A percentile compares a stretch with the other conserved stretches of the same genome.
Conservation (phyloP, 2,797 vertebrate genomes). For the Paedocypris micromegethes region DNA sequence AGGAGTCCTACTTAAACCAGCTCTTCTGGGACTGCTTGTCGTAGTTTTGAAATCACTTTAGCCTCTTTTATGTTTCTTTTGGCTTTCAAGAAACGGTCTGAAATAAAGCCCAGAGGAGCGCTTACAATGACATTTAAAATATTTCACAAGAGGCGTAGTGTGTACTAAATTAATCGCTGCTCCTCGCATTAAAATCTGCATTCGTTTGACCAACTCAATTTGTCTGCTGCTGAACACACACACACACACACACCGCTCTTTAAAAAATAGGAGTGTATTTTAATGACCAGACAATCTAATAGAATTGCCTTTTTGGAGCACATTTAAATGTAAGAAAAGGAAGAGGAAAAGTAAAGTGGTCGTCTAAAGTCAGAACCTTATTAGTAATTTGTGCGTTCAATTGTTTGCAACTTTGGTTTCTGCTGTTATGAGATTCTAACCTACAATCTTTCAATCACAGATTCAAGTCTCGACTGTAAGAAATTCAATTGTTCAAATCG, state of each 20-base stretch:
- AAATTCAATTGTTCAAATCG: no score
- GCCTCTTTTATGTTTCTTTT: slow-evolving; percentile 36
- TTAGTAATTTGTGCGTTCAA: no score
- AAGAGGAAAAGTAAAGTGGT: no score
- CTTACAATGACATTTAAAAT: slow-evolving; percentile 38
- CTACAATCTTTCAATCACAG: no score
- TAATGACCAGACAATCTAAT: no score
- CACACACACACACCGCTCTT: not conserved
- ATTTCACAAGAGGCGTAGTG: slow-evolving; percentile 30
- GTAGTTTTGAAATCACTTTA: slow-evolving; percentile 44
- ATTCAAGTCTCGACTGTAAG: no score
- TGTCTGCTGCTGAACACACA: not conserved
- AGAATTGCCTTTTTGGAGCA: no score
- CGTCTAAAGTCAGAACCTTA: no score
- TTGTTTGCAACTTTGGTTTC: no score
- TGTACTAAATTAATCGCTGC: slow-evolving; percentile 43
- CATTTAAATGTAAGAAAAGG: no score
- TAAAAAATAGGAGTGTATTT: not conserved
- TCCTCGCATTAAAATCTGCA: slow-evolving; percentile 37
- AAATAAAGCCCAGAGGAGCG: slow-evolving; percentile 38
- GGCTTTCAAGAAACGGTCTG: slow-evolving; percentile 27
- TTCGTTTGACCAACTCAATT: slow-evolving; percentile 19
- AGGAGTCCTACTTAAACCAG: slow-evolving; percentile 42
- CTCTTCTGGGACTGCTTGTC: slow-evolving; percentile 39
- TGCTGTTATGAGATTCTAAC: no score